phyloP scores from a whole-genome alignment of 2,797 vertebrate species.

The Squalus acanthias region DNA sequence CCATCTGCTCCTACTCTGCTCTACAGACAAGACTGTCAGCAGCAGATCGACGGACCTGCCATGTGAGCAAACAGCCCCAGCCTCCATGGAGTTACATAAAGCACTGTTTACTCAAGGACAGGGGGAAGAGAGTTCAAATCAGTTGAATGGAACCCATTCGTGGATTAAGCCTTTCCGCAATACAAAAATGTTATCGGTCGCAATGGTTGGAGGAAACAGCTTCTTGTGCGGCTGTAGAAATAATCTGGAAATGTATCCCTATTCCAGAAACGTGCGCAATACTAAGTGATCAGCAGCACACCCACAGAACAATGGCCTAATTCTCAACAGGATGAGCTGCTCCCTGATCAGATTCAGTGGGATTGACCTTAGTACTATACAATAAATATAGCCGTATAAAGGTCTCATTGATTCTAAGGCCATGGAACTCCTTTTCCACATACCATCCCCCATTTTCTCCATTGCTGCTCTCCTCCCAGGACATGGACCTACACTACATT shows the following conservation, averaged over 20 bases:
- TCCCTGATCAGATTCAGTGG: neutral
- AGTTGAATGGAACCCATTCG: neutral
- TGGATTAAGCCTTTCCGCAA: neutral
- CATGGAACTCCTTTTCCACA: neutral
- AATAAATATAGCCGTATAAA: too few relatives aligned
- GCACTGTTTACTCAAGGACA: neutral
- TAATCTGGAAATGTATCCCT: neutral
- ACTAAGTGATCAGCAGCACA: neutral
- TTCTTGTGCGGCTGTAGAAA: neutral
- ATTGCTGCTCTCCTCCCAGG: neutral
- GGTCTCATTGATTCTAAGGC: neutral
- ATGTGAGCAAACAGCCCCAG: neutral
- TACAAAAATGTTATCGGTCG: neutral
- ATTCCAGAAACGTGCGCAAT: neutral
- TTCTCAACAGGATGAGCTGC: neutral
- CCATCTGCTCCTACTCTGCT: slow-evolving; percentile 1
- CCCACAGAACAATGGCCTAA: neutral
- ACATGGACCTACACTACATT: neutral
- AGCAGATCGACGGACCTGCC: neutral
- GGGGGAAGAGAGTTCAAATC: neutral
- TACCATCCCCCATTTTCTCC: neutral
- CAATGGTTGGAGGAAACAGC: neutral
- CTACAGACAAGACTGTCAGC: neutral
- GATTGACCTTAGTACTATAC: neutral
- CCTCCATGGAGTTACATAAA: neutral